These are phyloP conservation scores for Illadopsis cleaveri DNA, from an alignment of 2,113 vertebrate genomes.

Conservation along the genomic window DNA sequence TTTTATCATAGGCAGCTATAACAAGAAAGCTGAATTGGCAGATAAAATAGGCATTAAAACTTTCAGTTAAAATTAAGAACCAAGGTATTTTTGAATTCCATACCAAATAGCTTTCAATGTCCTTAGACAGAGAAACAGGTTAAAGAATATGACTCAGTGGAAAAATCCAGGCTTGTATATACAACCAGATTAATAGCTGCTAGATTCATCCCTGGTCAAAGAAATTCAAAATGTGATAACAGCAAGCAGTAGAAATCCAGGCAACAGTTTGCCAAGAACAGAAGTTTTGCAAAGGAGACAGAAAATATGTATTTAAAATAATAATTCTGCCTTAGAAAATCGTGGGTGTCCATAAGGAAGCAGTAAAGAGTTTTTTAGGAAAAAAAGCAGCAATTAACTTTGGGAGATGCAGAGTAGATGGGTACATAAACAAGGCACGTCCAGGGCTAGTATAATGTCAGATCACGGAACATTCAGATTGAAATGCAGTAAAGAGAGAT, in stretches of 20 bases:
- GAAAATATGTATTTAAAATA: not conserved
- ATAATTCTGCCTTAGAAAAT: not conserved
- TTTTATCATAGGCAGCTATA: not conserved
- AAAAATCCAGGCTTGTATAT: not conserved
- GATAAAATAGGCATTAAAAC: not conserved
- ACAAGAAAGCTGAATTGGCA: not conserved
- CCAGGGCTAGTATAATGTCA: not conserved
- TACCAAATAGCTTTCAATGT: not conserved
- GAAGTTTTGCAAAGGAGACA: not conserved
- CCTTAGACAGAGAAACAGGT: not conserved
- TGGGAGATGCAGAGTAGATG: not conserved
- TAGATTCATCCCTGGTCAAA: not conserved
- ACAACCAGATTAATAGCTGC: not conserved
- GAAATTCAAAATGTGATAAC: not conserved
- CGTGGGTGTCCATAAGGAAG: not conserved
- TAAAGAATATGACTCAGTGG: not conserved
- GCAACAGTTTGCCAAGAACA: accelerated
- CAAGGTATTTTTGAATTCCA: not conserved
- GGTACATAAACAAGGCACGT: not conserved
- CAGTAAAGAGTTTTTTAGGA: not conserved
- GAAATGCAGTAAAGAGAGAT: not conserved
- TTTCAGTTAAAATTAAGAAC: not conserved
- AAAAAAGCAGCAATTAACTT: not conserved
- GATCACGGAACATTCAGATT: not conserved
- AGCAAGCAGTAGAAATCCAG: not conserved